Base-by-base conservation (phyloP, 2,888 invertebrate genomes). In the Trichopoda pennipes region DNA sequence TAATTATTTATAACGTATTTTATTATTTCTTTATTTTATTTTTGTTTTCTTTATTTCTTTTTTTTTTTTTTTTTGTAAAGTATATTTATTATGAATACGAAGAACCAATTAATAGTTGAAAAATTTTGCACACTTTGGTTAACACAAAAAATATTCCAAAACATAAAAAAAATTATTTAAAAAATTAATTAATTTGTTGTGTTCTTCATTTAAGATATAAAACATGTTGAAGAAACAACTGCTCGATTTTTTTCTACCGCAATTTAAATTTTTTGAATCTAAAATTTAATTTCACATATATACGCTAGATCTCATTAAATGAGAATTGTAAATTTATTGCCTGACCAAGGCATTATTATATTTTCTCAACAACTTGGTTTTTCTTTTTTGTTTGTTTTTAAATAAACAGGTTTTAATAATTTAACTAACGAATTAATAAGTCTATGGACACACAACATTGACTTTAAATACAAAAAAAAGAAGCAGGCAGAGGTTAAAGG, bases 31-130 rank as follows among this genome's bases (percentile, higher is more conserved):
- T 28, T 28, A 28, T 28, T 28, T 28, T 28, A 28, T 28, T 4
- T 7, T 28, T 28, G 8, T 28, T 28, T 28, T 28, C 4, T 7
- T 28, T 28, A 84, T 85, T 82, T 83, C 80, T 84, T 83, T 85
- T n/a, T n/a, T n/a, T 7, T 28, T 28, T 84, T 85, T 82, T 83
- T 81, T 84, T 83, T 85, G 78, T 85, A 84, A 85, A 84, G 84
- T 86, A 85, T 85, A 85, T 84, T 86, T 84, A 84, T 84, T 85
- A 85, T 81, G 66, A 83, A 75, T 84, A 83, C 64, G 74, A 79
- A 81, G 80, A 75, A 70, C 60, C 72, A 58, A 73, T 21, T 55
- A 63, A 51, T n/a, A 66, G 51, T 17, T 80, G 53, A 72, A 74
- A 47, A 44, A 61, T 68, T 79, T 28, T 68, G 68, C 61, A 74